These are phyloP conservation scores for Callipepla squamata DNA, from an alignment of 2,113 vertebrate genomes.

Conservation along the genomic window DNA sequence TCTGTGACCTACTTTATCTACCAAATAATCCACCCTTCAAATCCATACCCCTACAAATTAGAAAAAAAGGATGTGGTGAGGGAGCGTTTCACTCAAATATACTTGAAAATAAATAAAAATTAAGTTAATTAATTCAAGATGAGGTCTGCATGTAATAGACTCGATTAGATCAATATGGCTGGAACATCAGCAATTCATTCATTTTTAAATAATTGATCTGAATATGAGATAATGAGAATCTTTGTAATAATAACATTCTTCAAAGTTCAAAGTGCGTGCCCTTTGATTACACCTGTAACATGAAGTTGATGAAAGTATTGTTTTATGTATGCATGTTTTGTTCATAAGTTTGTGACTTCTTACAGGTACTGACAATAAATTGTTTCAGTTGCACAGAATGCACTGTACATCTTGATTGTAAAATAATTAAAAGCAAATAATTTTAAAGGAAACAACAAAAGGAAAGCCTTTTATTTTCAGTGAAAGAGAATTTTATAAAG, in stretches of 20 bases:
- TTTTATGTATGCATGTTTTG: slow-evolving; percentile 19
- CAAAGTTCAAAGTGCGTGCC: not conserved
- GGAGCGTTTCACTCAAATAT: not conserved
- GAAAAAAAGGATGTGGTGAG: no score
- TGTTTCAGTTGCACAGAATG: not conserved
- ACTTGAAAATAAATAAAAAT: not conserved
- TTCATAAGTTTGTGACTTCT: slow-evolving; percentile 25
- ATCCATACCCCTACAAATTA: no score
- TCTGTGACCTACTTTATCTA: no score
- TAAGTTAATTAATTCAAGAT: not conserved
- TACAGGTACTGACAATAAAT: slow-evolving; percentile 6
- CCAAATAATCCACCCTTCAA: no score
- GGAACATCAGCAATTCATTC: not conserved
- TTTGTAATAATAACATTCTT: not conserved
- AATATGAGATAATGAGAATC: not conserved
- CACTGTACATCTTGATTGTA: not conserved
- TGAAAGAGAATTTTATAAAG: slow-evolving; percentile 51
- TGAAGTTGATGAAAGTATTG: slow-evolving; percentile 28
- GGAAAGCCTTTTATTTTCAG: slow-evolving; percentile 25
- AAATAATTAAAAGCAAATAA: not conserved
- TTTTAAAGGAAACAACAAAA: slow-evolving; percentile 27
- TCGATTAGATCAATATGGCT: not conserved
- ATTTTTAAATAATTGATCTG: not conserved
- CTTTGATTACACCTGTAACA: not conserved
- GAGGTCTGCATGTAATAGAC: not conserved